Evolutionary conservation across 2,888 invertebrate genomes (phyloP).

Genomic region (Hyposoter dolosus): DNA sequence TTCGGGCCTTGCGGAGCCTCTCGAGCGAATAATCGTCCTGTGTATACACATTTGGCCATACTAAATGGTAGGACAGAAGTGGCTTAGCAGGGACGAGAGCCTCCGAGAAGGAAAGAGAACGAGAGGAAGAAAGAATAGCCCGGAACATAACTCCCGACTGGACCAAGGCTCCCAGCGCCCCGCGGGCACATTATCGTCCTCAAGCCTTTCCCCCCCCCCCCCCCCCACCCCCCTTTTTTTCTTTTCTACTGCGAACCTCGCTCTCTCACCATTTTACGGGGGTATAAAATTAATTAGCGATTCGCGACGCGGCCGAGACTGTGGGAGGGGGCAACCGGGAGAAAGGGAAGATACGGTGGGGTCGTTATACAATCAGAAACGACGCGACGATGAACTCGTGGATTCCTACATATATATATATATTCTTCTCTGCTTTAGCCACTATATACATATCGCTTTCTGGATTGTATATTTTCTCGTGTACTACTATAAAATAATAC

Average conservation of each 20-base stretch:
- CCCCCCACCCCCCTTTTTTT: too few relatives aligned
- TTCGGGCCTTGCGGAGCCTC: conserved; percentile 25
- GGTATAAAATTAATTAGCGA: conserved; percentile 80
- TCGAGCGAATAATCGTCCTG: conserved; percentile 22
- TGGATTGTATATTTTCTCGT: conserved; percentile 62
- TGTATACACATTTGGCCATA: conserved; percentile 22
- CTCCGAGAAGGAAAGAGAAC: neutral
- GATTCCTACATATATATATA: conserved; percentile 50
- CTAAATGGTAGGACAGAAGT: conserved; percentile 32
- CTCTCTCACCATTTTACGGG: conserved; percentile 73
- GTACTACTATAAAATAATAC: conserved; percentile 53
- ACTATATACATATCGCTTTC: conserved; percentile 18
- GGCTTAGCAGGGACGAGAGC: conserved; percentile 3
- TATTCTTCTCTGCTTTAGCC: neutral
- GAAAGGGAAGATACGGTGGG: conserved; percentile 50
- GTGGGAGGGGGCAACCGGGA: conserved; percentile 14
- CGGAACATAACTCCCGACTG: conserved; percentile 60
- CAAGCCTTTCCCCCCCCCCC: conserved; percentile 27
- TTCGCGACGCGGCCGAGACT: conserved; percentile 58
- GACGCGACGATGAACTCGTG: conserved; percentile 51
- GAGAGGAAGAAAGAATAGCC: conserved; percentile 22
- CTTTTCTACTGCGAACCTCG: conserved; percentile 34
- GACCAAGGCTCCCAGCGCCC: conserved; percentile 51
- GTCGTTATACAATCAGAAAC: conserved; percentile 72
- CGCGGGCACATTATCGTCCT: conserved; percentile 66